Conservation (phyloP, 2,888 invertebrate genomes). For the Rhopalosiphum nymphaeae region DNA sequence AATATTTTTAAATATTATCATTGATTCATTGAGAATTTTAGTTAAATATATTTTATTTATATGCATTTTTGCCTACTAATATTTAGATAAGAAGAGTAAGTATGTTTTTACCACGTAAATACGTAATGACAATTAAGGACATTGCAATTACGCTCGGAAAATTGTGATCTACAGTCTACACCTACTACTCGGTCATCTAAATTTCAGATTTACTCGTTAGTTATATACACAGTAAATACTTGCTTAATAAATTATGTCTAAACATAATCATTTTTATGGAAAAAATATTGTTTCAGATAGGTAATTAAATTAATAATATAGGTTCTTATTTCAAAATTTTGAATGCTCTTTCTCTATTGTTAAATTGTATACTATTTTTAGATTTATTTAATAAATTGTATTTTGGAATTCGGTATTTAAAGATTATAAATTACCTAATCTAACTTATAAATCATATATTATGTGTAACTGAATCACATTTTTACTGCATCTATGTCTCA, state of each 20-base stretch:
- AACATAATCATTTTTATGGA: no score
- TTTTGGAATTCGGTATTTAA: neutral
- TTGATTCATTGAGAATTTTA: neutral
- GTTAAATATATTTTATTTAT: neutral
- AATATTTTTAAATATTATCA: neutral
- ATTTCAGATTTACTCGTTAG: neutral
- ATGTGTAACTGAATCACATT: neutral
- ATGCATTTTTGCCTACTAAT: neutral
- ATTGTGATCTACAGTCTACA: neutral
- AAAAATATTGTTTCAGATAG: neutral
- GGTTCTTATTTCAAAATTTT: neutral
- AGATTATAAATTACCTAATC: neutral
- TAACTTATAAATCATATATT: neutral
- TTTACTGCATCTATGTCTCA: neutral
- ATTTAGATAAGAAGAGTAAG: no score
- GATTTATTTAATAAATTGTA: neutral
- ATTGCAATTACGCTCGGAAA: no score
- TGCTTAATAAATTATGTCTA: neutral
- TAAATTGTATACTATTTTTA: neutral
- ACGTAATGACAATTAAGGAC: neutral
- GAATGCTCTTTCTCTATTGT: neutral
- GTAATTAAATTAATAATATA: neutral
- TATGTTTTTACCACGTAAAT: no score
- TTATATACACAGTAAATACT: neutral
- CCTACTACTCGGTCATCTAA: neutral